phyloP scores from a whole-genome alignment of 2,888 invertebrate species.

The Monoplex corrugatus region DNA sequence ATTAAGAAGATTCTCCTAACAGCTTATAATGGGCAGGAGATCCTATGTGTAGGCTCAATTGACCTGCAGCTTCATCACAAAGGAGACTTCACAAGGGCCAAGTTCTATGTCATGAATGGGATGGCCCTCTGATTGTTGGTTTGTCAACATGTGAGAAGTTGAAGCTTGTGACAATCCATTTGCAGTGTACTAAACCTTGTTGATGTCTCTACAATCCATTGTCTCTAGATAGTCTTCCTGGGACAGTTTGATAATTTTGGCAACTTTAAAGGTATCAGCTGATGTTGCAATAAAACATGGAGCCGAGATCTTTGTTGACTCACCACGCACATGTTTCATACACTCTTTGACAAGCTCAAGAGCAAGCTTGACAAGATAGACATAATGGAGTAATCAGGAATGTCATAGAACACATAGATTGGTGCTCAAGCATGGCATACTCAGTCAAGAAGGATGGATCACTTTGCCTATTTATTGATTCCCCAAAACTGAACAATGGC shows the following conservation, averaged over 20 bases:
- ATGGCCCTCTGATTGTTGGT: slow-evolving; percentile 53
- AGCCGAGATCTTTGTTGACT: slow-evolving; percentile 47
- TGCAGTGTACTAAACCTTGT: neutral
- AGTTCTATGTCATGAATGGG: slow-evolving; percentile 54
- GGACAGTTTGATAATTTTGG: slow-evolving; percentile 17
- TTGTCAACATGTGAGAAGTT: slow-evolving; percentile 47
- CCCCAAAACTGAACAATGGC: slow-evolving; percentile 53
- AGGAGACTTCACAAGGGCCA: neutral
- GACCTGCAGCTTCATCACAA: neutral
- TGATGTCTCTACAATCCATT: neutral
- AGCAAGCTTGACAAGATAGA: slow-evolving; percentile 50
- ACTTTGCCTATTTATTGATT: slow-evolving; percentile 55
- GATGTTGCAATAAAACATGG: slow-evolving; percentile 29
- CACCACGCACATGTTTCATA: slow-evolving; percentile 47
- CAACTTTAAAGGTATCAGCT: neutral
- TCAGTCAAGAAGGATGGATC: slow-evolving; percentile 40
- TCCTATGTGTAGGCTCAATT: slow-evolving; percentile 41
- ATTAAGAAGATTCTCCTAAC: slow-evolving; percentile 32
- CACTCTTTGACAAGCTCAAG: slow-evolving; percentile 43
- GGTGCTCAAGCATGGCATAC: slow-evolving; percentile 48
- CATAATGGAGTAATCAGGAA: slow-evolving; percentile 45
- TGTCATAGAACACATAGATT: slow-evolving; percentile 53
- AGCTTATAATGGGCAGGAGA: slow-evolving; percentile 46
- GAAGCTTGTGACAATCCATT: slow-evolving; percentile 50
- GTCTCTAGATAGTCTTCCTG: slow-evolving; percentile 41